These are phyloP conservation scores for Chymomyza procnemis DNA, from an alignment of 2,888 invertebrate species.

Conservation along the genomic window DNA sequence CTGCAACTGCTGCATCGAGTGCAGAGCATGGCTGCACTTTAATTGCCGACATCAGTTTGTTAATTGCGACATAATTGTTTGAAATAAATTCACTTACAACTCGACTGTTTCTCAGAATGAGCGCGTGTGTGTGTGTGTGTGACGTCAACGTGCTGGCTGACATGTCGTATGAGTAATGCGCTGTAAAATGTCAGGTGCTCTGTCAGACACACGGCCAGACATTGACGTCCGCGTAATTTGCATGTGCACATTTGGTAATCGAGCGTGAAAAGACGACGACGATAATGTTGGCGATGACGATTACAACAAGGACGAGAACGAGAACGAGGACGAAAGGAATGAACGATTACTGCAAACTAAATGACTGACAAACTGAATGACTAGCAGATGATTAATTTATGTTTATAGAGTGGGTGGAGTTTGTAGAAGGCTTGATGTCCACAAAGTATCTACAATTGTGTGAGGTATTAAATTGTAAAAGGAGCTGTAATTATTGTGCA, in stretches of 20 bases:
- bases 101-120: not conserved
- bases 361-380: not conserved
- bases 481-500: no score
- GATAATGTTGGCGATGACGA: not conserved
- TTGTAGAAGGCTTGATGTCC: no score
- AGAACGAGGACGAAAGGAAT: no score
- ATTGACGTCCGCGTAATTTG: conserved; percentile 15
- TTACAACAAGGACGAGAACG: no score
- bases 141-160: conserved; percentile 38
- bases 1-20: not conserved
- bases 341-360: not conserved
- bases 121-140: not conserved
- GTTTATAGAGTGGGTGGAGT: not conserved
- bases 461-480: no score
- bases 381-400: not conserved
- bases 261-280: conserved; percentile 23
- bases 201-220: not conserved
- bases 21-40: conserved; percentile 19
- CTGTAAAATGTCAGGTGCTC: conserved; percentile 28
- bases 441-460: no score
- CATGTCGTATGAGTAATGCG: conserved; percentile 63
- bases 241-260: conserved; percentile 49
- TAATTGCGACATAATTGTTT: conserved; percentile 71
- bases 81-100: conserved; percentile 64
- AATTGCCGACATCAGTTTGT: conserved; percentile 71